These are phyloP conservation scores for Ochlodes sylvanus DNA, from an alignment of 2,888 invertebrate species.

Conservation along the genomic window DNA sequence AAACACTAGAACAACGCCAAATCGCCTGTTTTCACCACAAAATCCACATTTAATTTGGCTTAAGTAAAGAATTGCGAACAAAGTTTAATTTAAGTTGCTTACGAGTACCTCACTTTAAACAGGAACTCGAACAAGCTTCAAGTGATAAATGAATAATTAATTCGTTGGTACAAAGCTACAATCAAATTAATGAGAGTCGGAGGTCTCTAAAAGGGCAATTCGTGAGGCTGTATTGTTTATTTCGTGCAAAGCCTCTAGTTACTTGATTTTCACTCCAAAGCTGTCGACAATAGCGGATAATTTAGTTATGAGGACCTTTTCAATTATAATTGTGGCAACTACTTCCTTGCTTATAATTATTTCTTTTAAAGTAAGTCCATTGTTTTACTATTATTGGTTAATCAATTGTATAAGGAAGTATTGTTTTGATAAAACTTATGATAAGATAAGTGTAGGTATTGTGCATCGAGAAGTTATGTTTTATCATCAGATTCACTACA, in stretches of 20 bases:
- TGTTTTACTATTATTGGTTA: too few relatives aligned
- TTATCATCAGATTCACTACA: too few relatives aligned
- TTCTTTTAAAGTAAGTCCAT: too few relatives aligned
- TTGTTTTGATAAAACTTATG: too few relatives aligned
- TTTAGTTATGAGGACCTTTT: slow-evolving; percentile 1
- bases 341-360: background rate
- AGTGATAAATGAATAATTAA: slow-evolving; percentile 38
- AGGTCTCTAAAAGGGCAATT: slow-evolving; percentile 31
- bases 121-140: slow-evolving; percentile 27
- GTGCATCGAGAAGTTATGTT: too few relatives aligned
- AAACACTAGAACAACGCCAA: too few relatives aligned
- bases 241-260: slow-evolving; percentile 11
- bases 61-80: slow-evolving; percentile 2
- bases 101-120: background rate
- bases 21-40: background rate
- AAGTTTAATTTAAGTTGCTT: slow-evolving; percentile 6
- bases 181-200: slow-evolving; percentile 33
- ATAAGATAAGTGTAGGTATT: too few relatives aligned
- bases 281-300: slow-evolving; percentile 3
- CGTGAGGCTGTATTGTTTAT: slow-evolving; percentile 27
- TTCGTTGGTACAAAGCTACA: slow-evolving; percentile 33
- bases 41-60: background rate
- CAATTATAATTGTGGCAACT: background rate
- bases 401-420: too few relatives aligned
- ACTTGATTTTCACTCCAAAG: slow-evolving; percentile 10